Base-by-base conservation (phyloP, 2,888 invertebrate genomes). In the Pocota personata region DNA sequence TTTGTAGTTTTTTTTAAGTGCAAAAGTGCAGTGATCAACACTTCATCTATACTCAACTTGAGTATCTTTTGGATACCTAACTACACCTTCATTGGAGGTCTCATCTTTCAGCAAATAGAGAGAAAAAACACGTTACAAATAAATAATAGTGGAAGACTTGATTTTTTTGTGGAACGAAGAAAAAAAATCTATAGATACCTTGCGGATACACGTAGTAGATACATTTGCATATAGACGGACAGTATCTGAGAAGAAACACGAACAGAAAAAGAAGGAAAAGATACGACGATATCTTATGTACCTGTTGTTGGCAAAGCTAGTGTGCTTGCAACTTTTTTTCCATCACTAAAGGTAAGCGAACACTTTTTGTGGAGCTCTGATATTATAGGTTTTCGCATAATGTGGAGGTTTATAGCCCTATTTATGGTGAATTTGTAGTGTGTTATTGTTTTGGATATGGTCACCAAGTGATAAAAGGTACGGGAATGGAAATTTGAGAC, bases 21-120 rank as follows among this genome's bases (percentile, higher is more conserved):
- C 67, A 84, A 79, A 84, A 84, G 75, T 84, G 84, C 84, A 84
- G 79, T 75, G 83, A 76, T 72, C 52, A 67, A 43, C 67, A 58
- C 40, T 16, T 43, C 43, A 37, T 60, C 32, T 60, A 30, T 50
- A 62, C 50, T 72, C 72, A 37, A 50, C 10, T 50, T 16, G 46
- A 62, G 55, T 66, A 72, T 64, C 71, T 62, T n/a, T 62, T 77
- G 82, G 82, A 82, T 82, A 82, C 46, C 58, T 71, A 67, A 32
- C 7, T 32, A 55, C 46, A 76, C 37, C 69, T 69, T 82, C 60
- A 60, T 69, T 82, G 57, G 55, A 27, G 46, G 67, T 48, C 14
- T 71, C 55, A 48, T 76, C 57, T 50, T 57, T 60, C 16, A 64
- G 57, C 48, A 46, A 67, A 67, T 19, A 8, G 0, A 52, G 43